Evolutionary conservation across 1,140 invertebrate species (phyloP).

Genomic region (Kradibia gibbosae): DNA sequence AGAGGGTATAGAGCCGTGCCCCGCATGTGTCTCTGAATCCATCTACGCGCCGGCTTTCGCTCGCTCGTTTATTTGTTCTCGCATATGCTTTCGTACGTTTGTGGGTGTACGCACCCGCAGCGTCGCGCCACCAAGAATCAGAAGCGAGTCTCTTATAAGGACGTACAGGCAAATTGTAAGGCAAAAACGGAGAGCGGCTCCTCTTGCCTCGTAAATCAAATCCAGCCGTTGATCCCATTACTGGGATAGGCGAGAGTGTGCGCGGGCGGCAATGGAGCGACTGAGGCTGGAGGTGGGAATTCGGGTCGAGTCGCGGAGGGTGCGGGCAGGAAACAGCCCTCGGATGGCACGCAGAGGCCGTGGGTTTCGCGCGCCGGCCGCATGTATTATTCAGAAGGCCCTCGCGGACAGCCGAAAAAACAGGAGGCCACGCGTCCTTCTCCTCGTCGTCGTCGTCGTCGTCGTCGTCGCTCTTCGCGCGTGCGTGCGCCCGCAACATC

Average conservation of each 20-base stretch:
- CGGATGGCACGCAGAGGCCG: not conserved
- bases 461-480: not conserved
- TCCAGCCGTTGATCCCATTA: not conserved
- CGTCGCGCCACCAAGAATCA: not conserved
- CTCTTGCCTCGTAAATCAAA: conserved; percentile 23
- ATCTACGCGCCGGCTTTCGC: too few relatives aligned
- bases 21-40: too few relatives aligned
- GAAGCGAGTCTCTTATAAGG: not conserved
- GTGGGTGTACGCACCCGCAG: not conserved
- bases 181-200: not conserved
- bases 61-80: too few relatives aligned
- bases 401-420: not conserved
- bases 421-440: not conserved
- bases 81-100: too few relatives aligned
- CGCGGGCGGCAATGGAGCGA: not conserved
- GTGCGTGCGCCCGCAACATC: not conserved
- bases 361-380: not conserved
- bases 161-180: conserved; percentile 17
- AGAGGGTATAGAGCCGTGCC: not conserved
- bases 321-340: not conserved
- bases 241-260: not conserved
- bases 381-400: conserved; percentile 26
- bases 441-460: not conserved
- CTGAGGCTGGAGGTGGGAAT: not conserved
- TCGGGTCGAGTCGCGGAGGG: not conserved